These are phyloP conservation scores for Excalfactoria chinensis DNA, from an alignment of 2,113 vertebrate species.

Conservation along the genomic window DNA sequence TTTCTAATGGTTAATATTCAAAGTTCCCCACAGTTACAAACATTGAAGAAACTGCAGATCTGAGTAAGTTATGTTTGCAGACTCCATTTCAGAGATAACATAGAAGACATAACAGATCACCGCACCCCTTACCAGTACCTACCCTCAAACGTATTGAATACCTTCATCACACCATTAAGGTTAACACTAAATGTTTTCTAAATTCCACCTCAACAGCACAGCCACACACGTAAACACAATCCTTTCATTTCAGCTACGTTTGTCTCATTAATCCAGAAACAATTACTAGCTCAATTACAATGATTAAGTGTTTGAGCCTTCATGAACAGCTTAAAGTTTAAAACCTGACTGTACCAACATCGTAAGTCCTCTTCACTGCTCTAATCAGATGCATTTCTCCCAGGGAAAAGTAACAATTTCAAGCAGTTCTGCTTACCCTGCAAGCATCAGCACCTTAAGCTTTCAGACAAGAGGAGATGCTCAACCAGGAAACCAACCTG, in stretches of 20 bases:
- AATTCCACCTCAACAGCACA: not conserved
- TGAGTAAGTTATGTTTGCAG: not conserved
- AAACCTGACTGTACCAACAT: not conserved
- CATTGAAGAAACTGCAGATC: not conserved
- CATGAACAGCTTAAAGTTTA: not conserved
- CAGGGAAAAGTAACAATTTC: not conserved
- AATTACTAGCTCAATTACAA: not conserved
- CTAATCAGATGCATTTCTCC: not conserved
- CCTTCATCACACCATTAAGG: not conserved
- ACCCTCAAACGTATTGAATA: not conserved
- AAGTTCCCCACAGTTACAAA: not conserved
- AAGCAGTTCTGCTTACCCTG: not conserved
- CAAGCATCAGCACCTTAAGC: not conserved
- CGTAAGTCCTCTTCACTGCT: not conserved
- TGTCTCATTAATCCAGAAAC: not conserved
- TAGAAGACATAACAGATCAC: not conserved
- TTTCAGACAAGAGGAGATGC: not conserved
- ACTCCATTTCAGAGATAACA: not conserved
- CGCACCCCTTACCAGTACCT: rapidly evolving
- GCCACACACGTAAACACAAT: not conserved
- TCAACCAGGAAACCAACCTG: not conserved
- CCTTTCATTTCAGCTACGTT: not conserved
- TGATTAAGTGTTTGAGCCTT: not conserved
- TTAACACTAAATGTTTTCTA: not conserved
- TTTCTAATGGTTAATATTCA: not conserved